A percentile compares a stretch with the other conserved stretches of the same genome.
Conservation (phyloP, 2,888 invertebrate species). For the Synanthedon formicaeformis region DNA sequence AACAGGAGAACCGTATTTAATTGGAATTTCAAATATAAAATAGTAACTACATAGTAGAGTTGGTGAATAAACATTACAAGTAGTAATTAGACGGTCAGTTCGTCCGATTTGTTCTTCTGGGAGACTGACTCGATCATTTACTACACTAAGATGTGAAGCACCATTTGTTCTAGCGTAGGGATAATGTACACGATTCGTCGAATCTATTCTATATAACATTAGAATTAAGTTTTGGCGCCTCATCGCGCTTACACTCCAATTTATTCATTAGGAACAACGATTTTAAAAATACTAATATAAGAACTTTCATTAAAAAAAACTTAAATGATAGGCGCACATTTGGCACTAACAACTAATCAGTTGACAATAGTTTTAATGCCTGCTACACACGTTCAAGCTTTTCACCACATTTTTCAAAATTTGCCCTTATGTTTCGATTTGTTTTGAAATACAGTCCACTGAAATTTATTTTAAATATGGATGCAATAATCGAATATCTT, state of each 20-base stretch:
- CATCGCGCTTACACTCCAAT: conserved; percentile 49
- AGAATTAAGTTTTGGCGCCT: conserved; percentile 51
- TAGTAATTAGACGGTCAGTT: conserved; percentile 22
- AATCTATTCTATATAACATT: conserved; percentile 59
- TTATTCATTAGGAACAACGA: conserved; percentile 65
- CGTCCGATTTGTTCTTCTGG: not conserved
- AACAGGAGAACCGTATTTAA: conserved; percentile 65
- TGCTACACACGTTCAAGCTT: conserved; percentile 2
- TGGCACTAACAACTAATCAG: conserved; percentile 60
- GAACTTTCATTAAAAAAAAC: conserved; percentile 48
- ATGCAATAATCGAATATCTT: too few relatives aligned
- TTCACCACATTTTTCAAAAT: too few relatives aligned
- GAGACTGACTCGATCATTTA: conserved; percentile 1
- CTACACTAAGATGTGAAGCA: conserved; percentile 65
- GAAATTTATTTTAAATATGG: too few relatives aligned
- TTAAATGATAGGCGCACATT: conserved; percentile 55
- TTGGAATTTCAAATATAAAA: conserved; percentile 58
- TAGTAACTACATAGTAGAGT: conserved; percentile 54
- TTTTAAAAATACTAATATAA: conserved; percentile 56
- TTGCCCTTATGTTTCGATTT: too few relatives aligned
- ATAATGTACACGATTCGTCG: conserved; percentile 65
- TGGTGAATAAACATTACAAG: conserved; percentile 54
- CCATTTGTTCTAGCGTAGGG: conserved; percentile 71
- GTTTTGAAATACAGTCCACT: too few relatives aligned
- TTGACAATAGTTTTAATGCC: conserved; percentile 9